Base-by-base conservation (phyloP, 2,888 invertebrate species). In the Amblyjoppa proteus region DNA sequence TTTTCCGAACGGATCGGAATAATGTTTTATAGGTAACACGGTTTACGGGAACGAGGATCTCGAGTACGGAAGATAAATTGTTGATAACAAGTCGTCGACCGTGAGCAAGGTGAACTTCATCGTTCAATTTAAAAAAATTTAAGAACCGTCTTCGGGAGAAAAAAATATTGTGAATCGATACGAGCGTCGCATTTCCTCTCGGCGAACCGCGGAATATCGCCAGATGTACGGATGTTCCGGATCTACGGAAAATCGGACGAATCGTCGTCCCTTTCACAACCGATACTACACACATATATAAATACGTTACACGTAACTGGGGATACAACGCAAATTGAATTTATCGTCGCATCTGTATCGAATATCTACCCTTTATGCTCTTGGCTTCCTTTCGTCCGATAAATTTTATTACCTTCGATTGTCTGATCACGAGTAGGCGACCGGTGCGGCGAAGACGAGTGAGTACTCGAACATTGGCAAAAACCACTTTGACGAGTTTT, bases 361-460 rank as follows among this genome's bases (percentile, higher is more conserved):
- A 70, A 79, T 79, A 70, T 51, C 45, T 58, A 4, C 20, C 20
- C 20, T 31, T 61, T 79, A 61, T 70, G 28, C 45, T 25, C 16
- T 34, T 25, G 20, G 34, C 51, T 34, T 45, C 66, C 34, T 64
- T 64, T 61, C 34, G 28, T 34, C 49, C 49, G n/a, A n/a, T 45
- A 7, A 34, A 49, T 70, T 79, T 70, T 70, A 49, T 79, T 79
- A 51, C 70, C 61, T 61, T 70, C 70, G 34, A 70, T 49, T 28
- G 49, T 70, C 69, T 25, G 49, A 75, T 45, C 45, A 51, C 64
- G 49, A 51, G 31, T 20, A 75, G 16, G 31, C 34, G 64, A 68
- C 25, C 25, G n/a, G 3, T 25, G 41, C 5, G n/a, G 13, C 49
- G n/a, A n/a, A 20, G 34, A n/a, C 61, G 34, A 28, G 11, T 49